Conservation (phyloP, 64 coral and sea anemone genomes). For the Dendrophyllia cribrosa region DNA sequence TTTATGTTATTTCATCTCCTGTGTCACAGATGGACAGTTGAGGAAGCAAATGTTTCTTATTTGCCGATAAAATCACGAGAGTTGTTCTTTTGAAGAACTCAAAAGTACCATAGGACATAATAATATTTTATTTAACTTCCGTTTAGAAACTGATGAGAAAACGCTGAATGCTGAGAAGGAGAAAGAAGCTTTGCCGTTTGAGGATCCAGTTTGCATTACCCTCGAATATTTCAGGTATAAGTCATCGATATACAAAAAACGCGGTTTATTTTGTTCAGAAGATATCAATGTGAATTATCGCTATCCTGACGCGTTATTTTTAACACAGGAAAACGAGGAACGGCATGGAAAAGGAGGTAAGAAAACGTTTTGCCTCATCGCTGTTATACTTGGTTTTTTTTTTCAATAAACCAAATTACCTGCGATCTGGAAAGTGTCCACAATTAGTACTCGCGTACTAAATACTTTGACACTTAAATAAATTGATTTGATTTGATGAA, state of each 20-base stretch:
- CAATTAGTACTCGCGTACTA: too few species aligned
- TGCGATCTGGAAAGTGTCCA: too few species aligned
- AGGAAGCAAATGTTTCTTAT: too few species aligned
- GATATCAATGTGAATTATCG: not conserved
- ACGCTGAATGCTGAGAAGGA: not conserved
- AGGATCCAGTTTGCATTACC: slow-evolving; percentile 38
- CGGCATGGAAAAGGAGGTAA: slow-evolving; percentile 41
- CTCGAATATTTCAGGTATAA: slow-evolving; percentile 43
- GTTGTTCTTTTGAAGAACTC: too few species aligned
- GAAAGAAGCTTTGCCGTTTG: slow-evolving; percentile 13
- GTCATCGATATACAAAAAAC: not conserved
- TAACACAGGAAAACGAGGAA: slow-evolving; percentile 36
- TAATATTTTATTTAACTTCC: not conserved
- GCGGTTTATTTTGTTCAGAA: not conserved
- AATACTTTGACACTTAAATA: too few species aligned
- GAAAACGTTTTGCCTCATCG: not conserved
- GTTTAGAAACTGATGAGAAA: not conserved
- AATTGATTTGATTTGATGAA: too few species aligned
- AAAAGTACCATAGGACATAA: too few species aligned
- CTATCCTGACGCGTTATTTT: not conserved
- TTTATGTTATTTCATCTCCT: too few species aligned
- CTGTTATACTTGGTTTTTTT: too few species aligned
- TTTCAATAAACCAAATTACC: too few species aligned
- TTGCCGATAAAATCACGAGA: too few species aligned
- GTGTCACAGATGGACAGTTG: too few species aligned